Base-by-base conservation (phyloP, 1,140 invertebrate species). In the Bombus soroeensis region DNA sequence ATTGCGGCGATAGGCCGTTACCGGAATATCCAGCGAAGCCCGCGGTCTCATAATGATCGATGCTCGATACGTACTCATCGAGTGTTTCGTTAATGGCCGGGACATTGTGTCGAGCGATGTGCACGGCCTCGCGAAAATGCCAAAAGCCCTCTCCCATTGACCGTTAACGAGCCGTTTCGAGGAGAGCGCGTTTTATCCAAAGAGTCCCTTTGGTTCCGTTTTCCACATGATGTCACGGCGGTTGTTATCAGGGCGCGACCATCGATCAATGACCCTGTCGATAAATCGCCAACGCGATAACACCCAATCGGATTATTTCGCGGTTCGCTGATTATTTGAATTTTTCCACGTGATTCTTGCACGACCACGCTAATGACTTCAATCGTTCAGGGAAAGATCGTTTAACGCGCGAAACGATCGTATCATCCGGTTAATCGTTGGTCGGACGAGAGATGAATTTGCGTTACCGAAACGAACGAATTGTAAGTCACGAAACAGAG, bases 1-100 rank as follows among this genome's bases (percentile, higher is more conserved):
- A 94, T 94, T 93, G 91, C 90, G 83, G 87, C 92, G 86, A 92
- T 91, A 90, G 91, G 90, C 91, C 93, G 93, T 93, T 94, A 94
- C 87, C 87, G 90, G 91, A 91, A 93, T 92, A 92, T 89, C 89
- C 90, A 81, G 78, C 80, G 66, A 85, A 78, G 62, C 73, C 78
- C 68, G 76, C 34, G 74, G 39, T 68, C 66, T 81, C 90, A 82
- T 92, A 93, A 94, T 94, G 93, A 94, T 94, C 93, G 92, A 94
- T 93, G 89, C 85, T 80, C 87, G 87, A 91, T 91, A 92, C 82
- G 74, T 83, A 84, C 88, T 92, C 92, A 90, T 92, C 87, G 91
- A 89, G 89, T 90, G 91, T 94, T 94, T 93, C 89, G 92, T 88
- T 94, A 94, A 94, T 93, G 92, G 86, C n/a, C 57, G 57, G 78